Conservation (phyloP, 2,888 invertebrate species). For the Tridacna gigas region DNA sequence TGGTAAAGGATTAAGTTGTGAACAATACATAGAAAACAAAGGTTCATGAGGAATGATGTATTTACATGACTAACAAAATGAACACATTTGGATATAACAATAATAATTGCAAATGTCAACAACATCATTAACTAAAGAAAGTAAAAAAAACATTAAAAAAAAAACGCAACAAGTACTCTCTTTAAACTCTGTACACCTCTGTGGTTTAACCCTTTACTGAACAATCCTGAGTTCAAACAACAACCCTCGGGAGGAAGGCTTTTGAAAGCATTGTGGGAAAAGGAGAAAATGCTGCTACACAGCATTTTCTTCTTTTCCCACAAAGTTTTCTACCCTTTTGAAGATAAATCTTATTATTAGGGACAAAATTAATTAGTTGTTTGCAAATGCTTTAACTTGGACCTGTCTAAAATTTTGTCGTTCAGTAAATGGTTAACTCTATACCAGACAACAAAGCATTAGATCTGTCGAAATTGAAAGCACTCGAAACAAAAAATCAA, state of each 20-base stretch:
- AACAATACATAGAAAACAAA: neutral
- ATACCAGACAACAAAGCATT: too few relatives aligned
- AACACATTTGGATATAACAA: slow-evolving; percentile 57
- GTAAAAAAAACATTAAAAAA: neutral
- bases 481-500: too few relatives aligned
- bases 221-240: too few relatives aligned
- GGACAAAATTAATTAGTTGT: too few relatives aligned
- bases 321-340: neutral
- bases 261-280: neutral
- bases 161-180: neutral
- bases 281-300: neutral
- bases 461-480: too few relatives aligned
- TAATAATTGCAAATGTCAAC: slow-evolving; percentile 12
- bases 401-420: too few relatives aligned
- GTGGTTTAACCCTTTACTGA: too few relatives aligned
- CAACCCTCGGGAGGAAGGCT: neutral
- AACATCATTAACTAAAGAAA: neutral
- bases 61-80: slow-evolving; percentile 28
- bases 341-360: neutral
- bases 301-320: neutral
- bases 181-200: too few relatives aligned
- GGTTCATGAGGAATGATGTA: neutral
- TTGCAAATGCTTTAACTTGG: too few relatives aligned
- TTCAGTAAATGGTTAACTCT: too few relatives aligned
- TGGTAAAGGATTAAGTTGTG: neutral